Evolutionary conservation across 2,797 vertebrate species (phyloP), one percentile per base, ranked within the genome.

Genomic region (Hylomyscus alleni): DNA sequence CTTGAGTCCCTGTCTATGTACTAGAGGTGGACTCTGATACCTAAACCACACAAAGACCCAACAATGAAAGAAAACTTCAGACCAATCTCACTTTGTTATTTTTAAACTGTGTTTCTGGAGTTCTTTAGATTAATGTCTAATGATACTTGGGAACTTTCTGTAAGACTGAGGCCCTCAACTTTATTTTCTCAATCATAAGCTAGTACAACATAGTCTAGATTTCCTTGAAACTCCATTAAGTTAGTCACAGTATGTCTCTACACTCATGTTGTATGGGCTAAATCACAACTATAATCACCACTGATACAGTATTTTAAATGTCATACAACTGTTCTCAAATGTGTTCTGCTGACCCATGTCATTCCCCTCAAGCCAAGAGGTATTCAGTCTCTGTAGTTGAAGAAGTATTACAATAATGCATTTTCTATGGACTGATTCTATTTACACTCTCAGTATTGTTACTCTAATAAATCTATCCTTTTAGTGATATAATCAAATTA

Each of bases 241-340:
- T 65, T 34, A 65, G 26, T 65, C 58, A 34, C 10, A 62, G 17
- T 65, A 47, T 65, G 40, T 65, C 17, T 47, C 40, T 84, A 40
- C 2, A 50, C 15, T 50, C 44, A 17, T 34, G 47, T 34, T 52
- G 20, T 67, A 29, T 60, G 52, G 65, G 11, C 40, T 90, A 92
- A 93, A 73, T 37, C 40, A n/a, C 34, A 47, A 6, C 37, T 26
- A 50, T 90, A 95, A 26, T 60, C 44, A 65, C 84, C 37, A 73
- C 0, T 54, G 82, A 67, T 67, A 44, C 29, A 73, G 9, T 15
- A 65, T 82, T 95, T 94, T n/a, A 91, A 81, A 97, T 19, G 4
- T 31, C 84, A 77, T n/a, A n/a, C 9, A 56, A 20, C n/a, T 90
- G n/a, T 93, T 94, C 54, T 90, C 62, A 72, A 88, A 88, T 24